Evolutionary conservation across 2,888 invertebrate species (phyloP), one percentile per base, ranked within the genome.

Genomic region (Salticus scenicus): DNA sequence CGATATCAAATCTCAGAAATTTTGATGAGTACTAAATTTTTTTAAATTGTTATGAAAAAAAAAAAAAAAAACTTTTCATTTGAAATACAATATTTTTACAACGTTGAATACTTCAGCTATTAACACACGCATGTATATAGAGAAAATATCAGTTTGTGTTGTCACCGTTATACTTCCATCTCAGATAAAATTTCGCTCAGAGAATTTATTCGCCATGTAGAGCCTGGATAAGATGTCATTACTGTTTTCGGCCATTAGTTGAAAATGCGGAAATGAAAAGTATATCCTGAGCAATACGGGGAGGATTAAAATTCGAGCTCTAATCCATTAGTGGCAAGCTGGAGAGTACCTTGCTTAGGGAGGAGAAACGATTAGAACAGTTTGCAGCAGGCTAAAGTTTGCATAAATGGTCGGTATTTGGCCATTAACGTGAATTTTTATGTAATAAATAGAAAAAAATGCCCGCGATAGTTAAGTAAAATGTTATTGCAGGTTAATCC

Each of bases 231-330:
- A 47, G 42, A 47, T 17, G 42, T 47, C 42, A 47, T 47, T 47
- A 47, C 42, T 47, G 42, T 14, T 47, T 47, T 47, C 42, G 14
- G 17, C 42, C 42, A 47, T 47, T 47, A 47, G 42, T 14, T 14
- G 42, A 47, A 47, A 47, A 47, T 47, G 42, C 42, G 42, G 42
- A 47, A 47, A 47, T 47, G 42, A 47, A 47, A 47, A 47, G 42
- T 47, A 47, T 47, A 47, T 47, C 42, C 42, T 17, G 10, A 14
- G 42, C 42, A 47, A 47, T 47, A 47, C 42, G 42, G n/a, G 42
- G n/a, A 17, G 42, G 42, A 47, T 47, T 47, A 47, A 47, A 47
- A 47, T 17, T 17, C 42, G 42, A 17, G 42, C 42, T 10, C 42
- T 47, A 17, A 47, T 47, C 42, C 42, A 47, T 47, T 47, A 47